Evolutionary conservation across 2,113 vertebrate genomes (phyloP), one percentile per base, ranked within the genome.

Genomic region (Osmerus eperlanus): DNA sequence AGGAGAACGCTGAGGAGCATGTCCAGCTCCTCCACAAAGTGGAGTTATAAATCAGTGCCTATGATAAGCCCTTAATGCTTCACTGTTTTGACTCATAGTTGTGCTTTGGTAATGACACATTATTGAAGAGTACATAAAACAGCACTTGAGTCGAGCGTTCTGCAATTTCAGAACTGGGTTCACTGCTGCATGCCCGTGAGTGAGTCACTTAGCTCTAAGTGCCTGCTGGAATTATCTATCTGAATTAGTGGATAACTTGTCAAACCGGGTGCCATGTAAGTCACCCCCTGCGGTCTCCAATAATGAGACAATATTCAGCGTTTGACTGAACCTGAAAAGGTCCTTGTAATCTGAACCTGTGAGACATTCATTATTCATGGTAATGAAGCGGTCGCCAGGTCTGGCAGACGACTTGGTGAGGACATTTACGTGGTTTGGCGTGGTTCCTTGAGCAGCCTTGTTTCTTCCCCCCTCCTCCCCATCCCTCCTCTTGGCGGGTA

Each of bases 261-360:
- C 67, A 71, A 70, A 67, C 70, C 68, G 74, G 59, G 16, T 29
- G 25, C 53, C 75, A 3, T 81, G 64, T 68, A 77, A 69, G 77
- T 78, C 73, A 58, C 77, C 29, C 61, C 56, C 52, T 56, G 69
- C 69, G 18, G 64, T 76, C 64, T 65, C 21, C 29, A 65, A 83
- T 82, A 86, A 86, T 70, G 73, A 79, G 75, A 79, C 79, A 81
- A 75, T 75, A 75, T 67, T 74, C 69, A 80, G 73, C 29, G 81
- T 86, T 80, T 82, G 72, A 70, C 68, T 80, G 78, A 74, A 79
- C 82, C 75, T 86, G 87, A 89, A 89, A 85, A 81, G 88, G 83
- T 89, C 79, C 82, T 79, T 86, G 91, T 90, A 91, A 91, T 87
- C 80, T 88, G 87, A 89, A 84, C 89, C 85, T 83, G 78, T 80